Percentiles rank a stretch among this genome's conserved stretches.
phyloP scores from a whole-genome alignment of 30 jellyfish, hydroid and myxozoan genomes.

The Nemopilema nomurai region DNA sequence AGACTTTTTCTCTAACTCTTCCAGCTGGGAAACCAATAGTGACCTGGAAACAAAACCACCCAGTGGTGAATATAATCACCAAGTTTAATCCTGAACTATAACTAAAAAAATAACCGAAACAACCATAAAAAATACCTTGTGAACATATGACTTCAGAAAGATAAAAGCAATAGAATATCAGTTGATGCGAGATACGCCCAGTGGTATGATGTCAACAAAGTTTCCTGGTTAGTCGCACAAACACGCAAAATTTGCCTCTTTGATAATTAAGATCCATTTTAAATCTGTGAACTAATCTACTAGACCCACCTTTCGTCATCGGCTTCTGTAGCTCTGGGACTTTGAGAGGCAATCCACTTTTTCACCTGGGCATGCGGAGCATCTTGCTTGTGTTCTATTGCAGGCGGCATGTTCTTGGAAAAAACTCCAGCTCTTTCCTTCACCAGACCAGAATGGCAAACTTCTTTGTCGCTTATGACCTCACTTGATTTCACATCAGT shows the following conservation, averaged over 20 bases:
- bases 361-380: constrained; percentile 44
- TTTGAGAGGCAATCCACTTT: constrained; percentile 66
- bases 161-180: too few relatives aligned
- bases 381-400: constrained; percentile 13
- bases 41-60: not conserved
- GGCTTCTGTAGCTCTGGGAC: constrained; percentile 16
- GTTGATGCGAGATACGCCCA: too few relatives aligned
- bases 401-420: constrained; percentile 42
- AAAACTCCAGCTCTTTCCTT: constrained; percentile 52
- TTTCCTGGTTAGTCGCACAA: too few relatives aligned
- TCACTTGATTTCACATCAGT: not conserved
- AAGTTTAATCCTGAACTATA: too few relatives aligned
- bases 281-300: too few relatives aligned
- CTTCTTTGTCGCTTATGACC: not conserved
- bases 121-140: too few relatives aligned
- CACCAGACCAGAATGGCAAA: constrained; percentile 33
- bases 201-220: too few relatives aligned
- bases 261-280: too few relatives aligned
- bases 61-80: too few relatives aligned
- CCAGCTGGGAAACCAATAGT: constrained; percentile 31
- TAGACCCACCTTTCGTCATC: constrained; percentile 5
- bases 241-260: too few relatives aligned
- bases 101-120: too few relatives aligned
- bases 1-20: constrained; percentile 36
- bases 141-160: too few relatives aligned